These are phyloP conservation scores for Anniella stebbinsi DNA, from an alignment of 2,797 vertebrate genomes.

Conservation along the genomic window DNA sequence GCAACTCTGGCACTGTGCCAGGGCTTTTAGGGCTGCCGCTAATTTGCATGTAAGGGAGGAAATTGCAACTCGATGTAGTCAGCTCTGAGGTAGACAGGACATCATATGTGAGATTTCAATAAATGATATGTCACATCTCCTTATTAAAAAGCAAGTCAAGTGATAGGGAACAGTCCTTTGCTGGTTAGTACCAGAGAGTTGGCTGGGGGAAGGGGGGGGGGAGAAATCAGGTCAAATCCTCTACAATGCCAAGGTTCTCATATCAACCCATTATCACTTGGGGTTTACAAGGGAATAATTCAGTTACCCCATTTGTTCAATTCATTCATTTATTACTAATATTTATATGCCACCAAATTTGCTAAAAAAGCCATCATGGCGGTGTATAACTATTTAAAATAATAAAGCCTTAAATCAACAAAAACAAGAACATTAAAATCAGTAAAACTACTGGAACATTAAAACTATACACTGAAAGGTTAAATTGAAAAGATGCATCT, in stretches of 20 bases:
- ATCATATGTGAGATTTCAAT: slow-evolving; percentile 63
- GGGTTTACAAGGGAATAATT: too few relatives aligned
- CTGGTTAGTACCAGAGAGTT: background rate
- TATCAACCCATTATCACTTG: background rate
- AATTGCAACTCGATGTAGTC: slow-evolving; percentile 71
- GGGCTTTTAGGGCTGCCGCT: slow-evolving; percentile 61
- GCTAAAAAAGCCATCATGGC: too few relatives aligned
- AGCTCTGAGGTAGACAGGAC: slow-evolving; percentile 61
- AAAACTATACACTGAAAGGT: too few relatives aligned
- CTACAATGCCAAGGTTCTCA: background rate
- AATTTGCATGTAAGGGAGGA: slow-evolving; percentile 76
- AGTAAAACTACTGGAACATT: too few relatives aligned
- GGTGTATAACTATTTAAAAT: too few relatives aligned
- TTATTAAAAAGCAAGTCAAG: slow-evolving; percentile 70
- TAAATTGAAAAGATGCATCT: too few relatives aligned
- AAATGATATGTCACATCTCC: slow-evolving; percentile 66
- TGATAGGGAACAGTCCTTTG: background rate
- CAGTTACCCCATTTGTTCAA: too few relatives aligned
- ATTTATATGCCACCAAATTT: too few relatives aligned
- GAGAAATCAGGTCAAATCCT: background rate
- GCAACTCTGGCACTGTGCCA: slow-evolving; percentile 60
- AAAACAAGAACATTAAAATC: too few relatives aligned
- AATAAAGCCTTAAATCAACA: too few relatives aligned
- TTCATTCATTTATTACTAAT: too few relatives aligned
- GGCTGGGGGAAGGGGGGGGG: background rate